Conservation (phyloP, 2,113 vertebrate species). For the Phaethon lepturus region DNA sequence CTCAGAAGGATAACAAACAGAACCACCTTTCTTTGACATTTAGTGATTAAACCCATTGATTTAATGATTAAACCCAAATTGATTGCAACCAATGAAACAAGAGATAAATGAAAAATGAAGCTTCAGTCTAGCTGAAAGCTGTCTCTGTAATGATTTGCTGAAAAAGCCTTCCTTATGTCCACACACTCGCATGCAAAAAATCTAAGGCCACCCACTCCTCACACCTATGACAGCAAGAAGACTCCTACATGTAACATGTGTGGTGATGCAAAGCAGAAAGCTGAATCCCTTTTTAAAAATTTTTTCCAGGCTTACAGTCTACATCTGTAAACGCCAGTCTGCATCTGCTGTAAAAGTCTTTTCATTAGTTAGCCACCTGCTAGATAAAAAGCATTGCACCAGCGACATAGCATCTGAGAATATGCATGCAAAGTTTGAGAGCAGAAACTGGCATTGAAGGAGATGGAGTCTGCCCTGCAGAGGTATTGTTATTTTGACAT, state of each 20-base stretch:
- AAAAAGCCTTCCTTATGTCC: not conserved
- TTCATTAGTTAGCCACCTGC: slow-evolving; percentile 48
- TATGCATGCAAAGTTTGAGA: not conserved
- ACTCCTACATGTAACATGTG: not conserved
- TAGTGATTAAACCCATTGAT: not conserved
- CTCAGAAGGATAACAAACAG: not conserved
- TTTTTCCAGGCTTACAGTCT: not conserved
- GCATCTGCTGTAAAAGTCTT: slow-evolving; percentile 34
- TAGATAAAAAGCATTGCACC: slow-evolving; percentile 8
- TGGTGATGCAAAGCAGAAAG: not conserved
- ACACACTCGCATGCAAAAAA: not conserved
- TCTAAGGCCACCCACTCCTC: not conserved
- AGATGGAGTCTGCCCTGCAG: not conserved
- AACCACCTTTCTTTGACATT: not conserved
- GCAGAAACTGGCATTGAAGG: not conserved
- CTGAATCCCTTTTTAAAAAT: slow-evolving; percentile 1
- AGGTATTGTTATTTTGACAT: slow-evolving; percentile 6
- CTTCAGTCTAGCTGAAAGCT: not conserved
- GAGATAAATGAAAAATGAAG: not conserved
- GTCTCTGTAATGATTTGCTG: not conserved
- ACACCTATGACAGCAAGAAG: not conserved
- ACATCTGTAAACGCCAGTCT: not conserved
- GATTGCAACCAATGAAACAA: not conserved
- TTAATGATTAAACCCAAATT: not conserved
- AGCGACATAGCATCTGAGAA: not conserved